Base-by-base conservation (phyloP, 2,113 vertebrate species). In the Grallaria varia region DNA sequence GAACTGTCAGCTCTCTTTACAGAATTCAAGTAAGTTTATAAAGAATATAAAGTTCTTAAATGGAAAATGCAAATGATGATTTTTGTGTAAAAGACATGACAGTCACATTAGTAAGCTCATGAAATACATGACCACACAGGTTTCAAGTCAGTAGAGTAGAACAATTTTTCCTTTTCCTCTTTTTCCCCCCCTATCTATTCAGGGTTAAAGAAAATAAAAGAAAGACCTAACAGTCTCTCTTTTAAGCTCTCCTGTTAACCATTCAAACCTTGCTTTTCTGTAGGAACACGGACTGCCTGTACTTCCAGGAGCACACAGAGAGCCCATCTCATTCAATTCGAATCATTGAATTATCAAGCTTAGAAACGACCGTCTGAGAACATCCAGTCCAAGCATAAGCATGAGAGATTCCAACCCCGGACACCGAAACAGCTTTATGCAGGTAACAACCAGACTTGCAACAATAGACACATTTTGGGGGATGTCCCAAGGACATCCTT, bases 31-130 rank as follows among this genome's bases (percentile, higher is more conserved):
- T 64, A 87, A 84, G 71, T 93, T 95, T 83, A 89, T 73, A 87
- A 93, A 90, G 94, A 94, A 72, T 91, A 96, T 86, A 72, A 89
- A 80, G 66, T 89, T 94, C 74, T 93, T 97, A 96, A 96, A 90
- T 74, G 47, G 84, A 96, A 97, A 97, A 89, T 75, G 89, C 69
- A 96, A 77, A 91, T 79, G 22, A 90, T 44, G 42, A 58, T 86
- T 95, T 97, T 90, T 80, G 77, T 72, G 72, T 63, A 72, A 93
- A 89, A 69, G 79, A 93, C 8, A 5, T 68, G 90, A 91, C 52
- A 97, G 50, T 78, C 78, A 81, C 58, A 49, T 53, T 84, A 90
- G 72, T 52, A 94, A 81, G 72, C 81, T 78, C 84, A 62, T 42
- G 33, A 95, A 75, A 67, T 73, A 93, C 67, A 89, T 30, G 63